Conservation (phyloP, 2,888 invertebrate genomes). For the Antheraea assamensis region DNA sequence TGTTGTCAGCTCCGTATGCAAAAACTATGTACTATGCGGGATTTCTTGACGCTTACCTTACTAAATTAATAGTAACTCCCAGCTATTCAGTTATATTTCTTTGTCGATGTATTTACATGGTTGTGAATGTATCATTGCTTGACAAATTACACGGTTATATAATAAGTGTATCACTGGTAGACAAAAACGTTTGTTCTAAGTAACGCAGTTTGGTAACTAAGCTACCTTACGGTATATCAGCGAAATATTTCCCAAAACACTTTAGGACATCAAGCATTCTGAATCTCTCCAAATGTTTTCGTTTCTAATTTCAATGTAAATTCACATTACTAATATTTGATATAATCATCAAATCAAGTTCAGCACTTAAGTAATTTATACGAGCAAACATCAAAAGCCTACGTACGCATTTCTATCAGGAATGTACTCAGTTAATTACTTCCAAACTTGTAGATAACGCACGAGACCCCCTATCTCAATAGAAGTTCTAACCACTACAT, state of each 20-base stretch:
- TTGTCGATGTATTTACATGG: background rate
- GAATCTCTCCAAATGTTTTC: background rate
- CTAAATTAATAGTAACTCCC: no score
- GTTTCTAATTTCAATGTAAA: background rate
- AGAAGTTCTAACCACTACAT: constrained; percentile 11
- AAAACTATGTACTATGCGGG: no score
- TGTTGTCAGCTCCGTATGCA: no score
- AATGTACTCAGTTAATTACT: constrained; percentile 10
- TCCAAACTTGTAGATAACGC: constrained; percentile 6
- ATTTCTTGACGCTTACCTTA: no score
- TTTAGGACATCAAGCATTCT: background rate
- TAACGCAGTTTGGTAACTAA: background rate
- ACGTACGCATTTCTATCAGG: background rate
- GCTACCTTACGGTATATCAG: background rate
- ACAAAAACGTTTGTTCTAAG: background rate
- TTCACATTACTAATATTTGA: background rate
- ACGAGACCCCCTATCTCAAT: background rate
- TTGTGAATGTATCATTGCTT: no score
- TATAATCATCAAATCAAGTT: background rate
- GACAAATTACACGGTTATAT: background rate
- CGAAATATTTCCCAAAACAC: background rate
- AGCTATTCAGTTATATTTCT: background rate
- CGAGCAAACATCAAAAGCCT: background rate
- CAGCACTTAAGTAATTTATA: background rate
- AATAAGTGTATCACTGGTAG: no score